Base-by-base conservation (phyloP, 2,888 invertebrate species). In the Andrena bicolor region DNA sequence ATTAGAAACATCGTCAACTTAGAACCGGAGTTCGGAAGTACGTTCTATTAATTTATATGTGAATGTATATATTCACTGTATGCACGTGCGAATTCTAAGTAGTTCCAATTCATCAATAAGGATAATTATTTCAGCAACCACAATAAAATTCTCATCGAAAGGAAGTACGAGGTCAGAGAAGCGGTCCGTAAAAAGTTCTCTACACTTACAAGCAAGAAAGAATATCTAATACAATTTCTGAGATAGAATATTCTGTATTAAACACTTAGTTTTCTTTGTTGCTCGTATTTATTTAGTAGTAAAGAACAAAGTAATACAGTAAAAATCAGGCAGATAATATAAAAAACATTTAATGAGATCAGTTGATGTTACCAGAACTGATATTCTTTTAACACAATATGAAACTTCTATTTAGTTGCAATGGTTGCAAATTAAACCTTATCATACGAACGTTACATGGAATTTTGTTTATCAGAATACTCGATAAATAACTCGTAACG, bases 1-100 rank as follows among this genome's bases (percentile, higher is more conserved):
- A 76, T 90, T 41, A 84, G 89, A 56, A 89, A 87, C 30, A 16
- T 92, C 56, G 74, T 90, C 35, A 92, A 90, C 41, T 83, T 92
- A 68, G 84, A 90, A 70, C 82, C 88, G 7, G 74, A 76, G 10
- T 90, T 90, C 53, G 77, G 80, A 74, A 28, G 88, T 88, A 82
- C 7, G 72, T 72, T 35, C 1, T 35, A 58, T 10, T 49, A 23
- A 61, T 6, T 16, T 20, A 16, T 23, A 49, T 0, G 41, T 1
- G 13, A 41, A 41, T 16, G 41, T 41, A 41, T 41, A 41, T 41
- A 41, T 13, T 3, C 13, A 10, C 35, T 41, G 13, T 41, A 41
- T 13, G 13, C 13, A 10, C 35, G 8, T 4, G 41, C 4, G 16
- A 41, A 41, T 16, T 41, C 16, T 16, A 53, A 6, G 23, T 53